Evolutionary conservation across 2,888 invertebrate genomes (phyloP), one percentile per base, ranked within the genome.

Genomic region (Epiblema foenella): DNA sequence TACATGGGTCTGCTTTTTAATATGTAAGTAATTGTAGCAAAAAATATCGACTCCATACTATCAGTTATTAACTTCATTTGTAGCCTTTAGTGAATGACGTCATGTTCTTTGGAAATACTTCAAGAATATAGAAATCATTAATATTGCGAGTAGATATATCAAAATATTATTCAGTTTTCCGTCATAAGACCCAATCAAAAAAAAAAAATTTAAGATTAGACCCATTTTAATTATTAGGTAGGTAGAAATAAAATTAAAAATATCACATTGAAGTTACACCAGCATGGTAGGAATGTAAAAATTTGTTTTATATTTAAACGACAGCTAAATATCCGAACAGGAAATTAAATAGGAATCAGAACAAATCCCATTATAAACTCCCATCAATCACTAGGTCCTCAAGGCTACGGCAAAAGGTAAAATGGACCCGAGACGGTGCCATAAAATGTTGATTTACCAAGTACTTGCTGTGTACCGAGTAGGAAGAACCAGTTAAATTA

Each of bases 271-370:
- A 17, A 18, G 17, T 18, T 18, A 15, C n/a, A 56, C 12, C 24
- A 56, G 29, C 29, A 12, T 12, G 33, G 33, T 33, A 5, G 9
- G n/a, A 39, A 24, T 12, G 12, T 37, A 37, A 58, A 60, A 68
- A 37, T 24, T 49, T 56, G 39, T 51, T 85, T 81, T 83, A 83
- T 84, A 84, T 83, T 80, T 80, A 82, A 80, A 85, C 81, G 87
- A 84, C 87, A 84, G 84, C 85, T 81, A 83, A 89, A 89, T 88
- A 87, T 89, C 86, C 88, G 86, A 81, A 82, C 83, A 85, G 89
- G 89, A 90, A 89, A 90, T 90, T 89, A 88, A 89, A 88, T 83
- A 83, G 81, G 82, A 87, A 86, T 88, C 81, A 79, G 84, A 88
- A 89, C 86, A 87, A 88, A 86, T 82, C 84, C 85, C 83, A 87